Conservation (phyloP, 1,140 invertebrate species). For the Tribolium madens region DNA sequence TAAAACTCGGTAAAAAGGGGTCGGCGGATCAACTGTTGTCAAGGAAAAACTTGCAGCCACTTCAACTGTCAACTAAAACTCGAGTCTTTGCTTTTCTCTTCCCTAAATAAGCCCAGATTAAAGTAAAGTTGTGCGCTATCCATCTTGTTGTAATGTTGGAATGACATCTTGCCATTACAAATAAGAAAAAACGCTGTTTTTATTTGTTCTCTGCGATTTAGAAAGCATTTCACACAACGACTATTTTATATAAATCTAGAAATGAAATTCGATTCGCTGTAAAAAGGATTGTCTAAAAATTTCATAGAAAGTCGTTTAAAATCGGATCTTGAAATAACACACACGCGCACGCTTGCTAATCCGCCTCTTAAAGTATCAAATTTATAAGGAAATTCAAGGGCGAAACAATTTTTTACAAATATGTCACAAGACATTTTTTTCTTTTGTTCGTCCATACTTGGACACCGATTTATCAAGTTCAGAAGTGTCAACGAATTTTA, state of each 20-base stretch:
- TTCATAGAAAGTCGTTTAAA: conserved; percentile 27
- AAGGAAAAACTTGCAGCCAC: conserved; percentile 51
- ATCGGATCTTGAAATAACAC: conserved; percentile 25
- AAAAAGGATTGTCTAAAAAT: conserved; percentile 24
- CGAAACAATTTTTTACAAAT: conserved; percentile 36
- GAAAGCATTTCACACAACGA: conserved; percentile 18
- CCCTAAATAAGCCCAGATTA: conserved; percentile 48
- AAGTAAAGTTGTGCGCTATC: conserved; percentile 48
- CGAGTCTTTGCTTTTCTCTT: conserved; percentile 42
- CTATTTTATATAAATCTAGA: conserved; percentile 6
- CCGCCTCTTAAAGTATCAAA: conserved; percentile 26
- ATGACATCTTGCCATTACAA: conserved; percentile 44
- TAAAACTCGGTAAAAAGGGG: conserved; percentile 34
- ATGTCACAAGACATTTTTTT: conserved; percentile 21
- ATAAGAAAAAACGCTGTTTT: conserved; percentile 36
- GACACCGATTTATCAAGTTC: conserved; percentile 43
- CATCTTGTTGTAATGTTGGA: conserved; percentile 50
- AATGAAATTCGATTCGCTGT: conserved; percentile 19
- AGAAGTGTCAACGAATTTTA: conserved; percentile 44
- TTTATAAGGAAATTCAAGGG: conserved; percentile 32
- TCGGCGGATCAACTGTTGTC: conserved; percentile 48
- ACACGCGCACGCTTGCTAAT: conserved; percentile 10
- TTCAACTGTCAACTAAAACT: conserved; percentile 50
- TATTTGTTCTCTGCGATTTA: conserved; percentile 24
- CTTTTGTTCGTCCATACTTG: conserved; percentile 32